Evolutionary conservation across 2,888 invertebrate genomes (phyloP).

Genomic region (Limnephilus marmoratus): DNA sequence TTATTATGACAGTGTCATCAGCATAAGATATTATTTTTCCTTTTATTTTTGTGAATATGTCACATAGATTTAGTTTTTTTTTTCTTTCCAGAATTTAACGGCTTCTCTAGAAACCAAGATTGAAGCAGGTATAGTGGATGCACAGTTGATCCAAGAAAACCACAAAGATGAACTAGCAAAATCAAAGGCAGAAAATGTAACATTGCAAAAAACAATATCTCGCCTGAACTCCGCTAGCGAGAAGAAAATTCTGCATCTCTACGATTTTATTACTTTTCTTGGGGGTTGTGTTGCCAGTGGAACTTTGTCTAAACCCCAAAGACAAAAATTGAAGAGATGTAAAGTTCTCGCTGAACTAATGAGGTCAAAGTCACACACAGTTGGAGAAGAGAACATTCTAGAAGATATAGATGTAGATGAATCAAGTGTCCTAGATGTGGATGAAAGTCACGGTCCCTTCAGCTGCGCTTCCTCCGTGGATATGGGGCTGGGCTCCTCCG

Average conservation of each 20-base stretch:
- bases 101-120: slow-evolving; percentile 69
- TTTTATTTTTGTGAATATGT: too few relatives aligned
- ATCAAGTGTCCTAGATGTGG: not conserved
- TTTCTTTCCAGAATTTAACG: slow-evolving; percentile 68
- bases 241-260: slow-evolving; percentile 41
- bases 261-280: slow-evolving; percentile 51
- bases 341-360: not conserved
- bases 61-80: not conserved
- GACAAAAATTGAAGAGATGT: not conserved
- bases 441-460: slow-evolving; percentile 51
- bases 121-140: slow-evolving; percentile 69
- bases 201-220: slow-evolving; percentile 2
- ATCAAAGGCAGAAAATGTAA: slow-evolving; percentile 25
- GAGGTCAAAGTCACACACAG: not conserved
- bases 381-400: not conserved
- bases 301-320: not conserved
- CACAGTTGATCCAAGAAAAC: slow-evolving; percentile 67
- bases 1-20: too few relatives aligned
- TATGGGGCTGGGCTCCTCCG: slow-evolving; percentile 74
- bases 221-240: slow-evolving; percentile 9
- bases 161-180: slow-evolving; percentile 67
- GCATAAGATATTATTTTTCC: too few relatives aligned
- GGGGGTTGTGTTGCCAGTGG: slow-evolving; percentile 53
- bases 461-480: slow-evolving; percentile 70
- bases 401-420: slow-evolving; percentile 16